Conservation (phyloP, 2,888 invertebrate species). For the Sussaba pulchella region DNA sequence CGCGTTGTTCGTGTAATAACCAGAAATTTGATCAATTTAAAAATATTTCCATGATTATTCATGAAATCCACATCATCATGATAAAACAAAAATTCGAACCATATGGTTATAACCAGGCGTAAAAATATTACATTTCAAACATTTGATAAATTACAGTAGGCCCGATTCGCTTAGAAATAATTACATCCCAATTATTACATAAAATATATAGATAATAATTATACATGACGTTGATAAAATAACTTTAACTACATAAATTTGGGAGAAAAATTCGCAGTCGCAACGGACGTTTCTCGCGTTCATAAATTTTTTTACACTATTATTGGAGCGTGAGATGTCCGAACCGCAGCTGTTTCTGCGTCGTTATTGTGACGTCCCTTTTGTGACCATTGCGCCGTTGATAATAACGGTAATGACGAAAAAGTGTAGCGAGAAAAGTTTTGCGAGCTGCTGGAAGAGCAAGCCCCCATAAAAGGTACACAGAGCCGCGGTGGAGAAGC, state of each 20-base stretch:
- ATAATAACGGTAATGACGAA: conserved; percentile 62
- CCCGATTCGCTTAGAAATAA: too few species aligned
- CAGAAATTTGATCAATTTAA: not conserved
- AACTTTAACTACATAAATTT: conserved; percentile 27
- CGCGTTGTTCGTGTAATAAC: conserved; percentile 30
- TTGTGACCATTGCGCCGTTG: conserved; percentile 33
- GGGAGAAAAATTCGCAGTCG: not conserved
- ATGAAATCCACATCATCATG: too few species aligned
- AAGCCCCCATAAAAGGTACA: conserved; percentile 2
- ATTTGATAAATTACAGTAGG: too few species aligned
- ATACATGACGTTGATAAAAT: not conserved
- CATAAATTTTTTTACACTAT: conserved; percentile 25
- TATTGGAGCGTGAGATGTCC: not conserved
- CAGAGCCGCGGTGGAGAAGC: conserved; percentile 49
- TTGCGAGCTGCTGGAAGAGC: conserved; percentile 26
- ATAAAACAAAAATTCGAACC: too few species aligned
- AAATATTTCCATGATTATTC: too few species aligned
- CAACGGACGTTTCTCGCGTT: not conserved
- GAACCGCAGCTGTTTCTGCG: not conserved
- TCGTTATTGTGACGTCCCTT: conserved; percentile 5
- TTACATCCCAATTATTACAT: too few species aligned
- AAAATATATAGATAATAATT: not conserved
- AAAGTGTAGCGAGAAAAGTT: conserved; percentile 54
- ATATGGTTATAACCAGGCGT: not conserved
- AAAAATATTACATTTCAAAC: not conserved